Evolutionary conservation across 1,140 invertebrate species (phyloP).

Genomic region (Copidosoma floridanum): DNA sequence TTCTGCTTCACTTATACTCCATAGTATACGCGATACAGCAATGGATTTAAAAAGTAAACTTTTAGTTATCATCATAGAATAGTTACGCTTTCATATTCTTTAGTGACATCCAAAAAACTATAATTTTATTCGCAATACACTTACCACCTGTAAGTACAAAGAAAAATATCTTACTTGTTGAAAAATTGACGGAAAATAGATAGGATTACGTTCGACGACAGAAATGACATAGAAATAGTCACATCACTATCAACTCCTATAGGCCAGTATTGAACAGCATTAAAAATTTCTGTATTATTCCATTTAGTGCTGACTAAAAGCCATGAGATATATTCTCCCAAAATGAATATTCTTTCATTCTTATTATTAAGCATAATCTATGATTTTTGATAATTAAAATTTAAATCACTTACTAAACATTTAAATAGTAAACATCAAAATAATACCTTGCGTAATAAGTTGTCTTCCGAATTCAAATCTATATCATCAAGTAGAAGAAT

Average conservation of each 20-base stretch:
- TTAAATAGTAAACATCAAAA: no score
- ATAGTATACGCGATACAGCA: no score
- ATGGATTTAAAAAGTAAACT: no score
- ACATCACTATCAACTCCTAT: conserved; percentile 22
- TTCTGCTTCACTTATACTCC: no score
- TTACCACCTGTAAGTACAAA: no score
- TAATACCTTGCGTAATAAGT: conserved; percentile 11
- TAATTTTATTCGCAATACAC: no score
- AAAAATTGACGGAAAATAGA: conserved; percentile 4
- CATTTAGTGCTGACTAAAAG: conserved; percentile 18
- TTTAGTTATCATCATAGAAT: no score
- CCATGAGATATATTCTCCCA: conserved; percentile 23
- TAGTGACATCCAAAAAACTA: no score
- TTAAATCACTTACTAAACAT: no score
- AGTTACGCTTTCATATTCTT: no score
- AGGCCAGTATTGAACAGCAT: conserved; percentile 23
- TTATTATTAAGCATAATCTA: conserved; percentile 5
- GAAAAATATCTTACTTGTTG: conserved; percentile 1
- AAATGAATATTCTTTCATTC: conserved; percentile 18
- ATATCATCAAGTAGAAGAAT: conserved; percentile 15
- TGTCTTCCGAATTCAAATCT: background rate
- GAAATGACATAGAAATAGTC: conserved; percentile 14
- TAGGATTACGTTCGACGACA: background rate
- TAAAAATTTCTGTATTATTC: conserved; percentile 18
- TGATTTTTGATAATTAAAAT: background rate